These are phyloP conservation scores for Geotrupes spiniger DNA, from an alignment of 2,888 invertebrate genomes.

Conservation along the genomic window DNA sequence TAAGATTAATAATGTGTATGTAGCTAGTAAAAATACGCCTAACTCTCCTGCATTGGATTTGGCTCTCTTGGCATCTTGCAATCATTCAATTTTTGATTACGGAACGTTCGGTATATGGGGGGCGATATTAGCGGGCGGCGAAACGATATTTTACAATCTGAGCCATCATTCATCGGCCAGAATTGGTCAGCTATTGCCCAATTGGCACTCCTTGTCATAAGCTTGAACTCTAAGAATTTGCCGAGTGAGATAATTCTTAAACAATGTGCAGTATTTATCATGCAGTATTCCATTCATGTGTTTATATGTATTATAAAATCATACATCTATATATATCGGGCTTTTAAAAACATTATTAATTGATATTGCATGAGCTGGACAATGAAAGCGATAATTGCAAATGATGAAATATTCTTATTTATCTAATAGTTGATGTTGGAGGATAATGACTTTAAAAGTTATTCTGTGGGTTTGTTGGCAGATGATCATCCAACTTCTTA, in stretches of 20 bases:
- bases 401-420: no score
- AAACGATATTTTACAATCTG: conserved; percentile 51
- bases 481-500: no score
- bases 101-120: conserved; percentile 56
- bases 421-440: no score
- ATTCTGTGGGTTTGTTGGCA: no score
- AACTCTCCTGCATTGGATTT: conserved; percentile 50
- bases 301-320: no score
- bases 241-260: conserved; percentile 8
- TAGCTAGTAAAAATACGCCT: conserved; percentile 44
- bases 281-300: conserved; percentile 1
- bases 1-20: conserved; percentile 43
- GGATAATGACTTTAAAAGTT: no score
- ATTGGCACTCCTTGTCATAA: conserved; percentile 46
- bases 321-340: no score
- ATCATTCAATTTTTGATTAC: conserved; percentile 56
- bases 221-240: background rate
- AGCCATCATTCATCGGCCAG: conserved; percentile 46
- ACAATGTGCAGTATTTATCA: background rate
- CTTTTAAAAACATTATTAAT: no score
- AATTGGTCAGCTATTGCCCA: conserved; percentile 48
- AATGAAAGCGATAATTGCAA: no score
- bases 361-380: no score
- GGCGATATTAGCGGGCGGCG: conserved; percentile 53
- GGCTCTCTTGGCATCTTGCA: conserved; percentile 53